phyloP scores from a whole-genome alignment of 1,140 invertebrate genomes.

The Scaptomyza graminum region DNA sequence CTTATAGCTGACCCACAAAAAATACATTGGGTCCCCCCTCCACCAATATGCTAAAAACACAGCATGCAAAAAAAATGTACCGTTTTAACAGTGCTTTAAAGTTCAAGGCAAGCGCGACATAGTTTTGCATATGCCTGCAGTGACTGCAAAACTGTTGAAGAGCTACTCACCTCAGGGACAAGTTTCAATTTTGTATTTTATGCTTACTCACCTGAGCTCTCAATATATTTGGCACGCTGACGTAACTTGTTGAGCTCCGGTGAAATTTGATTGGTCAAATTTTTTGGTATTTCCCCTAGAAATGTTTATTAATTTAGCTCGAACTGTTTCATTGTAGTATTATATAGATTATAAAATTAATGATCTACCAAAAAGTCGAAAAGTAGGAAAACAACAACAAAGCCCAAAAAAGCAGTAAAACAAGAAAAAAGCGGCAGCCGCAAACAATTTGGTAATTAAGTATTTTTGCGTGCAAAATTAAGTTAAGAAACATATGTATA shows the following conservation, averaged over 20 bases:
- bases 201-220: too few relatives aligned
- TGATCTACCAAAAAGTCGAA: constrained; percentile 24
- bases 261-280: constrained; percentile 12
- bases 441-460: constrained; percentile 27
- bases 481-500: constrained; percentile 19
- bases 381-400: constrained; percentile 5
- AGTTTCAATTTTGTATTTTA: too few relatives aligned
- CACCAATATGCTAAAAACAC: too few relatives aligned
- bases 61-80: neutral
- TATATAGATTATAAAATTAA: constrained; percentile 33
- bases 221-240: neutral
- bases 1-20: constrained; percentile 47
- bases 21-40: neutral
- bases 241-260: constrained; percentile 6
- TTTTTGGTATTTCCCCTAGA: neutral
- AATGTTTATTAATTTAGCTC: constrained; percentile 44
- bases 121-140: constrained; percentile 7
- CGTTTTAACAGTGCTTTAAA: constrained; percentile 7
- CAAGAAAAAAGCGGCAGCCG: neutral
- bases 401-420: constrained; percentile 21
- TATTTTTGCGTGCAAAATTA: constrained; percentile 43
- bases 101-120: constrained; percentile 25
- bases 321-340: constrained; percentile 12
- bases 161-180: neutral
- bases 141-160: constrained; percentile 9